Evolutionary conservation across 2,888 invertebrate species (phyloP), one percentile per base, ranked within the genome.

Genomic region (Volucella inflata): DNA sequence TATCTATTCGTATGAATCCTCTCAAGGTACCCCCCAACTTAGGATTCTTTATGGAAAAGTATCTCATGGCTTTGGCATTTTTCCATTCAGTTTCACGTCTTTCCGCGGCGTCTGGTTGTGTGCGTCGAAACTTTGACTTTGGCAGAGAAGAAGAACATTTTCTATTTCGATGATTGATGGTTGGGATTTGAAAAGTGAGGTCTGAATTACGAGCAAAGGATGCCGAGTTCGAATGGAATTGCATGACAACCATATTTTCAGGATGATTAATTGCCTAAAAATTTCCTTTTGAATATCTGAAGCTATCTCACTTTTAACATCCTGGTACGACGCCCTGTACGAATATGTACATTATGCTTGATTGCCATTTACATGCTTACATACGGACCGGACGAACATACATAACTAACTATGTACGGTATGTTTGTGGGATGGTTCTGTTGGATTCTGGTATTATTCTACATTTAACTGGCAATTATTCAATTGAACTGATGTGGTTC

Each of bases 221-320:
- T 75, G 64, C 30, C 62, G 59, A 78, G 74, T 79, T 84, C 83
- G 70, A 84, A 84, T 84, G 74, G 70, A 79, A 84, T 79, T 79
- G 79, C 79, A 84, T 84, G 79, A 79, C 83, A 79, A 79, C 70
- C 83, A 84, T 84, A 84, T 84, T 84, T 79, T 57, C 42, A 75
- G 70, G 70, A 79, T 84, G 83, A 84, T 84, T 79, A 84, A 84
- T 84, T 84, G 79, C 68, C 48, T 11, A 38, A 57, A 59, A 57
- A 55, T 55, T 42, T 59, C 59, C 40, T 14, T 6, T 16, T 16
- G 50, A 42, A 21, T 50, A 50, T 48, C 36, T 50, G 16, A 2
- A 48, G 2, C 48, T 14, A 8, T 48, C 16, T 50, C 9, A 10
- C 14, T 14, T 50, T 16, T 14, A 10, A 1, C n/a, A 16, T 50